Evolutionary conservation across 2,113 vertebrate genomes (phyloP).

Genomic region (Forbesichthys papilliferus): DNA sequence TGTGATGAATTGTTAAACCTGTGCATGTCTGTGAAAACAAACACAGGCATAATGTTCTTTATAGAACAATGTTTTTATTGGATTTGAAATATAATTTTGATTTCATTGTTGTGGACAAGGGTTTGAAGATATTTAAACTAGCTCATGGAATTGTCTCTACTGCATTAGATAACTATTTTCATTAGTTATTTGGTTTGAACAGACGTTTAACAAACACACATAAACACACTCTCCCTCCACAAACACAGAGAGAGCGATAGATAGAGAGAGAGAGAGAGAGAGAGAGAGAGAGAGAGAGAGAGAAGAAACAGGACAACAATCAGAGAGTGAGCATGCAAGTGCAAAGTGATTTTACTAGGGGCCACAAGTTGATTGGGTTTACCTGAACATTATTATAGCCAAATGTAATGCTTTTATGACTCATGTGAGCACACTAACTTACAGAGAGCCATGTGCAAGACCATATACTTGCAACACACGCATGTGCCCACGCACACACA

Average conservation of each 20-base stretch:
- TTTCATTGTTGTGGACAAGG: no score
- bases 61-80: neutral
- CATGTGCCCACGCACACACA: neutral
- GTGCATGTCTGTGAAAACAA: neutral
- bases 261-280: no score
- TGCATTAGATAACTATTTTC: no score
- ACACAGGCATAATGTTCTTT: neutral
- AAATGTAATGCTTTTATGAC: constrained; percentile 6
- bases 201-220: neutral
- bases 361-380: constrained; percentile 1
- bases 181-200: no score
- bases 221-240: neutral
- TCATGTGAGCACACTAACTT: neutral
- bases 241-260: neutral
- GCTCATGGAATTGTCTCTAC: no score
- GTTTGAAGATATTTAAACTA: no score
- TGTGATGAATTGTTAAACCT: constrained; percentile 5
- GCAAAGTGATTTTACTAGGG: constrained; percentile 1
- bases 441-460: no score
- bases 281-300: no score
- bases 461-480: no score
- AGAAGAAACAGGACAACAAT: neutral
- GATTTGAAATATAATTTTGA: neutral
- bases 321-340: neutral
- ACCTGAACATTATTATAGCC: neutral